Conservation (phyloP, 2,797 vertebrate genomes). For the Onychomys leucogaster region DNA sequence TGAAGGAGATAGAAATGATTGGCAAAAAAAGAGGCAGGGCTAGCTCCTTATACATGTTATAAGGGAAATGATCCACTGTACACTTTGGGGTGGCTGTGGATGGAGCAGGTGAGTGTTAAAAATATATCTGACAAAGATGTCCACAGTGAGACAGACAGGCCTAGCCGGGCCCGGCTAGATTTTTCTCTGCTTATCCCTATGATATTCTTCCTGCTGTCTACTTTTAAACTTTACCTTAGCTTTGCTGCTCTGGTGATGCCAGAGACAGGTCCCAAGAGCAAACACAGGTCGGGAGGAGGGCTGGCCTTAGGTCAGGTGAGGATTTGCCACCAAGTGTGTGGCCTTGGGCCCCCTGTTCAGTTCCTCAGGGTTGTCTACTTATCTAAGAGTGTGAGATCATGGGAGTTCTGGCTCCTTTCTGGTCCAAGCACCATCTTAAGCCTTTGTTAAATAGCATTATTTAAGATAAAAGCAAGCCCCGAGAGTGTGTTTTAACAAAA, state of each 20-base stretch:
- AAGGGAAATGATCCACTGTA: neutral
- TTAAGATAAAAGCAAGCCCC: constrained; percentile 64
- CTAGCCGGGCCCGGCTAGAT: neutral
- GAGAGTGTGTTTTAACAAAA: constrained; percentile 69
- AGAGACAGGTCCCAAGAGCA: neutral
- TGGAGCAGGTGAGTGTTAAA: neutral
- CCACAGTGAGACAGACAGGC: neutral
- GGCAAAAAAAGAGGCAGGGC: neutral
- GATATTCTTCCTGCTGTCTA: neutral
- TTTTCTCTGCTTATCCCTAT: constrained; percentile 5
- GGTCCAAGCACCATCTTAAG: neutral
- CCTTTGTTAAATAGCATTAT: constrained; percentile 60
- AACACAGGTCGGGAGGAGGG: neutral
- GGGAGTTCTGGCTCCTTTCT: constrained; percentile 34
- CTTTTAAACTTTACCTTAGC: constrained; percentile 36
- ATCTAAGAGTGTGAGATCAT: neutral
- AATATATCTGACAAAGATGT: neutral
- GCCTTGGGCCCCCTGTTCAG: neutral
- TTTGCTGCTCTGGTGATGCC: neutral
- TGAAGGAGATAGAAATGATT: neutral
- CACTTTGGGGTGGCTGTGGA: neutral
- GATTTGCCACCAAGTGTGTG: neutral
- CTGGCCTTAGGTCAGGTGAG: neutral
- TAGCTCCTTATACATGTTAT: neutral
- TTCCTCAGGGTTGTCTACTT: neutral